Conservation (phyloP, 2,797 vertebrate genomes). For the Cottoperca gobio region DNA sequence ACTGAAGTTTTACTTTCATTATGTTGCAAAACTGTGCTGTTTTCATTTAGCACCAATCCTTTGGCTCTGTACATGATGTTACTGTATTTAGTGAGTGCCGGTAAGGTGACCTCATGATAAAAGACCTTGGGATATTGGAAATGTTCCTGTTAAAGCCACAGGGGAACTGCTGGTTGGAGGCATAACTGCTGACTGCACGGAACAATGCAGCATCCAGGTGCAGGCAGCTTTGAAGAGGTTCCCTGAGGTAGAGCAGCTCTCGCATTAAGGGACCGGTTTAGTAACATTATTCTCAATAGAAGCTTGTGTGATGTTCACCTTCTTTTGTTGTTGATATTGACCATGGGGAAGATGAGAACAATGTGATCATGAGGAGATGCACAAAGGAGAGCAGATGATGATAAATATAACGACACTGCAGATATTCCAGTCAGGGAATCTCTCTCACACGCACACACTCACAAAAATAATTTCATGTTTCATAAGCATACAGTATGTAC, state of each 20-base stretch:
- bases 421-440: not conserved
- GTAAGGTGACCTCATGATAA: slow-evolving; percentile 41
- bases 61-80: slow-evolving; percentile 3
- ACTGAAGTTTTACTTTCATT: not conserved
- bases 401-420: not conserved
- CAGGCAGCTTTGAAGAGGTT: slow-evolving; percentile 47
- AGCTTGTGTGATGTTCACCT: slow-evolving; percentile 16
- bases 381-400: not conserved
- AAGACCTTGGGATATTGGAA: slow-evolving; percentile 73
- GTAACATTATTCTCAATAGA: slow-evolving; percentile 33
- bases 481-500: not conserved
- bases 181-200: slow-evolving; percentile 64
- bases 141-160: slow-evolving; percentile 59
- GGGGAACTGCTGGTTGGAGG: slow-evolving; percentile 55
- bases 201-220: slow-evolving; percentile 59
- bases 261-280: slow-evolving; percentile 13
- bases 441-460: not conserved
- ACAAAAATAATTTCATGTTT: slow-evolving; percentile 8
- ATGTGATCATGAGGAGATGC: not conserved
- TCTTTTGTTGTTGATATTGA: slow-evolving; percentile 38
- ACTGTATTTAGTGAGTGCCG: slow-evolving; percentile 1
- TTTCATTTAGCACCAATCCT: not conserved
- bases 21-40: not conserved
- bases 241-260: slow-evolving; percentile 33
- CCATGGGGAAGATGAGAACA: slow-evolving; percentile 9